phyloP scores from a whole-genome alignment of 2,113 vertebrate species.

The Notechis scutatus region DNA sequence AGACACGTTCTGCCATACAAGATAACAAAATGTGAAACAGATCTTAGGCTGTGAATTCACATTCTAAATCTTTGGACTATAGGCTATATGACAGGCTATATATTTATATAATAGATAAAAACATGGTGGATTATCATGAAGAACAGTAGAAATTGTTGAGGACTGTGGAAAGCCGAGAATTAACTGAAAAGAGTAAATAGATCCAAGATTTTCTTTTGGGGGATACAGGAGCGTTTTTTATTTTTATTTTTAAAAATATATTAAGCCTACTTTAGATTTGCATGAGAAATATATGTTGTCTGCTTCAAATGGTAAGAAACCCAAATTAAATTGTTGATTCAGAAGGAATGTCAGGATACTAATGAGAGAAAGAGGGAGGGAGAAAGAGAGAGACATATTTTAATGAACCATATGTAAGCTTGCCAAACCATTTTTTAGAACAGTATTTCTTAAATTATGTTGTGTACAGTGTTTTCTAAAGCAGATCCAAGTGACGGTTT shows the following conservation, averaged over 20 bases:
- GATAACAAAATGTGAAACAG: not conserved
- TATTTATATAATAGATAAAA: not conserved
- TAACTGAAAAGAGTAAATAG: not conserved
- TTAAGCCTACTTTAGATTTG: not conserved
- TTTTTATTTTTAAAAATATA: not conserved
- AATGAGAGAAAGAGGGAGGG: not conserved
- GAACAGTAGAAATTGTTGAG: not conserved
- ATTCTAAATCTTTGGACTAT: not conserved
- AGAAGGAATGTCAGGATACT: not conserved
- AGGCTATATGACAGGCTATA: not conserved
- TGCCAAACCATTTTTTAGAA: not conserved
- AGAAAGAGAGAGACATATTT: not conserved
- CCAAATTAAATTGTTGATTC: not conserved
- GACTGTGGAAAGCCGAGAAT: not conserved
- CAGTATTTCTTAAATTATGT: not conserved
- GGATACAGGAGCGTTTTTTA: not conserved
- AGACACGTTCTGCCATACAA: not conserved
- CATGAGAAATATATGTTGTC: not conserved
- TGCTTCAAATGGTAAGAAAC: not conserved
- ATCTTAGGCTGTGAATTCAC: not conserved
- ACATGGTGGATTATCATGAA: not conserved
- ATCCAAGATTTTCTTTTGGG: not conserved
- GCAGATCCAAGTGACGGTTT: not conserved
- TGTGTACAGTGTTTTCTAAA: not conserved
- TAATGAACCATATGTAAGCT: not conserved